Conservation (phyloP, 2,888 invertebrate species). For the Oegoconia quadripuncta region DNA sequence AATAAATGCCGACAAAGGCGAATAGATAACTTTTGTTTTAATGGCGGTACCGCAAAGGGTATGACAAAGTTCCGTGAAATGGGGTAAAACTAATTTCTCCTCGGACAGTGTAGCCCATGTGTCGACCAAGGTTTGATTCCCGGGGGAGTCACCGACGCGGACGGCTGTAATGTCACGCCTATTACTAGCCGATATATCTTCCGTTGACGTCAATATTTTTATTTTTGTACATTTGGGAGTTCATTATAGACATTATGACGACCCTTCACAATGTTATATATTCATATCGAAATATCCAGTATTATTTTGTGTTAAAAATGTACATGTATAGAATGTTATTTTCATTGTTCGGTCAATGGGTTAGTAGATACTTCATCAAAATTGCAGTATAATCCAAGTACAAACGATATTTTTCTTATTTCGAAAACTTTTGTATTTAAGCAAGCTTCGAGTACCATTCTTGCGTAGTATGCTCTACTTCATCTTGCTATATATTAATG, state of each 20-base stretch:
- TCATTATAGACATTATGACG: slow-evolving; percentile 45
- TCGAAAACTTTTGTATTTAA: too few relatives aligned
- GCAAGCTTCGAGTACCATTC: too few relatives aligned
- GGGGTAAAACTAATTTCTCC: slow-evolving; percentile 68
- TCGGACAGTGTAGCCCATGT: slow-evolving; percentile 58
- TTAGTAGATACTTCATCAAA: too few relatives aligned
- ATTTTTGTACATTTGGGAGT: slow-evolving; percentile 60
- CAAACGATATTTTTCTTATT: too few relatives aligned
- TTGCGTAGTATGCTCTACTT: too few relatives aligned
- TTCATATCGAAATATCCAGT: too few relatives aligned
- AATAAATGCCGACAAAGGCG: not conserved
- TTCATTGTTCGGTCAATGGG: too few relatives aligned
- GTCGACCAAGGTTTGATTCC: slow-evolving; percentile 63
- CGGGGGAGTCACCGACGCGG: slow-evolving; percentile 54
- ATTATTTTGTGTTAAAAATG: too few relatives aligned
- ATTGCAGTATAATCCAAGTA: too few relatives aligned
- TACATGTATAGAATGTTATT: too few relatives aligned
- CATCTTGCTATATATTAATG: too few relatives aligned
- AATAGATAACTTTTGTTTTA: slow-evolving; percentile 18
- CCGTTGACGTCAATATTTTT: slow-evolving; percentile 65
- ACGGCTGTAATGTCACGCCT: slow-evolving; percentile 71
- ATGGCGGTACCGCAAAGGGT: slow-evolving; percentile 34
- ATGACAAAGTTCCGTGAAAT: slow-evolving; percentile 73
- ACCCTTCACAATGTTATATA: slow-evolving; percentile 2
- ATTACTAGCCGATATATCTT: slow-evolving; percentile 74